Conservation (phyloP, 2,888 invertebrate species). For the Calameuta idolon region DNA sequence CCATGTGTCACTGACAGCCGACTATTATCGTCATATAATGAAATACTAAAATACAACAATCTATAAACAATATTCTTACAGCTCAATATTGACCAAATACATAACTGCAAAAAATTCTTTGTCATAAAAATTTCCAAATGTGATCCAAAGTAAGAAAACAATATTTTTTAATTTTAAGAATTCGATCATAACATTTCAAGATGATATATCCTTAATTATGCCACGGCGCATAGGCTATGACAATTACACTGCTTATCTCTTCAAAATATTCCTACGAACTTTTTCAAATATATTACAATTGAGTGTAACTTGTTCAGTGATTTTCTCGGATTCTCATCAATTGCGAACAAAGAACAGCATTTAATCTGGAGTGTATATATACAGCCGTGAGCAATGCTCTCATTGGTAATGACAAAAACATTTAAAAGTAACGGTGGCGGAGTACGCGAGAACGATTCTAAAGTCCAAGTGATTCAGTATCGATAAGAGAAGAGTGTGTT, state of each 20-base stretch:
- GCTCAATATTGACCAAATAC: not conserved
- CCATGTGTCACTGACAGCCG: not conserved
- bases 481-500: not conserved
- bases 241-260: not conserved
- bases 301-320: not conserved
- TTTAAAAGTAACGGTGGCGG: not conserved
- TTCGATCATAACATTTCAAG: not conserved
- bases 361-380: not conserved
- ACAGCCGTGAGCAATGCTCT: not conserved
- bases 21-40: not conserved
- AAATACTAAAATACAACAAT: not conserved
- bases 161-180: not conserved
- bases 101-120: not conserved
- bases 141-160: not conserved
- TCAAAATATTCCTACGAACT: not conserved
- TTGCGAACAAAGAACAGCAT: not conserved
- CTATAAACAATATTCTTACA: not conserved
- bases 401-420: not conserved
- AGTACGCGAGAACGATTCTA: not conserved
- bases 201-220: not conserved
- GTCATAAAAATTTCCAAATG: not conserved
- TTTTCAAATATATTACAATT: not conserved
- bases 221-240: not conserved
- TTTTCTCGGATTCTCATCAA: not conserved
- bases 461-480: slow-evolving; percentile 8